Base-by-base conservation (phyloP, 2,113 vertebrate genomes). In the Capreolus pygargus region DNA sequence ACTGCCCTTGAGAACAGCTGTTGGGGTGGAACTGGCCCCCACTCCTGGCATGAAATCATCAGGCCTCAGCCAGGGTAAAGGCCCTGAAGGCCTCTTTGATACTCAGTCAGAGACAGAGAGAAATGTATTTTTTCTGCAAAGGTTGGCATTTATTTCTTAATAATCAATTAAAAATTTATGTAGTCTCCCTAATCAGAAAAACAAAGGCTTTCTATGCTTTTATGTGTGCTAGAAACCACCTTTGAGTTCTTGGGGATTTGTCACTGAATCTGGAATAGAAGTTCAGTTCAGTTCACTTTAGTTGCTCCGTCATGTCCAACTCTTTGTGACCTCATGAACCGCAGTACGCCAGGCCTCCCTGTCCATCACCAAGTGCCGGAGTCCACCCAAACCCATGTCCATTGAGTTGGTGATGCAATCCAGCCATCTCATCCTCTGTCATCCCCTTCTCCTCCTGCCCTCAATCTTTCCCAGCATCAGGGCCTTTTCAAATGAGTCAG, bases 131-230 rank as follows among this genome's bases (percentile, higher is more conserved):
- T 96, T 94, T 93, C 55, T 97, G 91, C 61, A 94, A 96, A 97
- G 19, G 92, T 58, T 97, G 92, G 93, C 97, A 91, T 97, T 96
- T 97, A 93, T 98, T 97, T 95, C 85, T 95, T 97, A 97, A 97
- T 93, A 97, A 98, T 96, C 82, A 94, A 61, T 94, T 97, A 85
- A 95, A 97, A 97, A 96, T 97, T 52, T 55, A 89, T 95, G 52
- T 86, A 84, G 50, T 74, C 27, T 85, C 57, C 86, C 27, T 91
- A 74, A 94, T 98, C 85, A 95, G 95, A 92, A 95, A 97, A 96
- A 97, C 61, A 96, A 97, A 95, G 78, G 52, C 76, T 91, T 96
- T 94, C 95, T 97, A 60, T 64, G 74, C 52, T 88, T 96, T 95
- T 86, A 64, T 43, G 30, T 81, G 43, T 81, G 43, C 78, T 97